Evolutionary conservation across 2,113 vertebrate genomes (phyloP).

Genomic region (Sterna hirundo): DNA sequence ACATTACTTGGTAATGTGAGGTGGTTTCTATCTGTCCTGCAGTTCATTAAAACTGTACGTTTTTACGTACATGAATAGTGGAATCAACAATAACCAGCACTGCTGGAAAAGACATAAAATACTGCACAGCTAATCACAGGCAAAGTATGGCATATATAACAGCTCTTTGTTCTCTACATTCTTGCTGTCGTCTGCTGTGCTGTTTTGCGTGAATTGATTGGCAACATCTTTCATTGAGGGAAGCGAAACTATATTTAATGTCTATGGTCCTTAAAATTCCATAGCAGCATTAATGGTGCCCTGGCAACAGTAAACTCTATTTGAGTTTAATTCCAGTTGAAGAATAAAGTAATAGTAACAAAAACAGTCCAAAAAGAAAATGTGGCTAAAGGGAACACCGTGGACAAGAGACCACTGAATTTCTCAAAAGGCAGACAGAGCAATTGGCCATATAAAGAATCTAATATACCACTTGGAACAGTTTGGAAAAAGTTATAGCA

Average conservation of each 20-base stretch:
- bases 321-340: background rate
- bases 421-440: background rate
- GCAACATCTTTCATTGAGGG: constrained; percentile 17
- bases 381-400: background rate
- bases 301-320: background rate
- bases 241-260: background rate
- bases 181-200: constrained; percentile 22
- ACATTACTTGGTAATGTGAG: background rate
- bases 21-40: constrained; percentile 13
- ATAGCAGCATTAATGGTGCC: background rate
- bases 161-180: constrained; percentile 30
- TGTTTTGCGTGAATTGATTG: constrained; percentile 21
- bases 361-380: background rate
- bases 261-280: background rate
- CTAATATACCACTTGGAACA: background rate
- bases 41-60: constrained; percentile 16
- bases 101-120: constrained; percentile 41
- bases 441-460: background rate
- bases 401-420: background rate
- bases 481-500: background rate
- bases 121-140: background rate
- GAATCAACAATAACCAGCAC: constrained; percentile 12
- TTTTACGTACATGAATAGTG: background rate
- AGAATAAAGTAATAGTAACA: background rate
- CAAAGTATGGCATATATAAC: constrained; percentile 22